Evolutionary conservation across 2,888 invertebrate species (phyloP), one percentile per base, ranked within the genome.

Genomic region (Eupithecia dodoneata): DNA sequence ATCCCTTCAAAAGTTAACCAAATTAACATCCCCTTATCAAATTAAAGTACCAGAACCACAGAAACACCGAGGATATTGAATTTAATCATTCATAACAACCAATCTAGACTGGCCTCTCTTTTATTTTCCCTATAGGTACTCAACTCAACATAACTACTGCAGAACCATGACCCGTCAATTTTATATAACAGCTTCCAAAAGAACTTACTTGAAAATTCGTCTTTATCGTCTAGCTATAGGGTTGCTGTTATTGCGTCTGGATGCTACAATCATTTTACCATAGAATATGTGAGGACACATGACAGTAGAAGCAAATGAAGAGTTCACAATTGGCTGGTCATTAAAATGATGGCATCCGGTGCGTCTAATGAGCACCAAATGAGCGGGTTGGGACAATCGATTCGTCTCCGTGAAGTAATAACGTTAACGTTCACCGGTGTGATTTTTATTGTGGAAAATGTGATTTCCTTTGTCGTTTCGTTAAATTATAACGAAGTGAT

Each of bases 281-380:
- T 49, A 2, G 70, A 70, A 70, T 45, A 70, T 67, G 47, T 67
- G 63, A 49, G 69, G 63, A 67, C 30, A 65, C 72, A 66, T 66
- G 63, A 59, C 66, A 75, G 66, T 47, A 87, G 87, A 88, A 89
- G 87, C 84, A 85, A 85, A 86, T 72, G 66, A 65, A 76, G 87
- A 80, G 90, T 71, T 90, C 92, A 83, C 75, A 83, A 87, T 88
- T 87, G 83, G 83, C 86, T 92, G 93, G 93, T 89, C 88, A 91
- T 91, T 89, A 90, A 88, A 86, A 89, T 92, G 92, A 93, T 92
- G 70, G 93, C 93, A 93, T 94, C 94, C 94, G 93, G 83, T 82
- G 92, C 85, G 85, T 82, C 87, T 94, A 94, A 94, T 94, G 92
- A 93, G 90, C 88, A 93, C 93, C 94, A 94, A 94, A 93, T 94